phyloP scores from a whole-genome alignment of 2,797 vertebrate species.

The Bradypodion ventrale region DNA sequence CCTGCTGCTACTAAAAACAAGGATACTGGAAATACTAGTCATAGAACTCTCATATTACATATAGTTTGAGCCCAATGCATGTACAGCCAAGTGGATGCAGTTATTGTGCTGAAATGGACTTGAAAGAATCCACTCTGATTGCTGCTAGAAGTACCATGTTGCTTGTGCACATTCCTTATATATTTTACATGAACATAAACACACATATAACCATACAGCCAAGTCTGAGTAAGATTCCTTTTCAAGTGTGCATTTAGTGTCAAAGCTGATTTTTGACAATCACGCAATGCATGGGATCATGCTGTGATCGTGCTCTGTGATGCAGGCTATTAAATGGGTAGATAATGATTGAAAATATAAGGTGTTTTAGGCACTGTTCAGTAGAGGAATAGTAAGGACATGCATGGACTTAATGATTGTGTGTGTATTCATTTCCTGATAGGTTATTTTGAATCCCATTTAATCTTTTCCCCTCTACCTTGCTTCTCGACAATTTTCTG shows the following conservation, averaged over 20 bases:
- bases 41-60: background rate
- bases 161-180: background rate
- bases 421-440: background rate
- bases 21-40: background rate
- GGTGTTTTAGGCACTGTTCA: background rate
- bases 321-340: background rate
- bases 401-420: constrained; percentile 24
- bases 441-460: constrained; percentile 15
- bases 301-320: background rate
- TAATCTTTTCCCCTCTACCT: constrained; percentile 8
- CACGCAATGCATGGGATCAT: background rate
- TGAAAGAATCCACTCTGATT: background rate
- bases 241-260: background rate
- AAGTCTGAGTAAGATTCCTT: background rate
- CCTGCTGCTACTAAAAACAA: background rate
- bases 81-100: background rate
- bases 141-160: background rate
- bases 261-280: constrained; percentile 5
- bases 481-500: background rate
- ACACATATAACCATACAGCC: background rate
- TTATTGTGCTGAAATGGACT: background rate
- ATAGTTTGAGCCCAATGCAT: background rate
- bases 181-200: background rate
- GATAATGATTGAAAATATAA: background rate
- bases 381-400: background rate